Conservation (phyloP, 2,797 vertebrate genomes). For the Sus cebifrons region DNA sequence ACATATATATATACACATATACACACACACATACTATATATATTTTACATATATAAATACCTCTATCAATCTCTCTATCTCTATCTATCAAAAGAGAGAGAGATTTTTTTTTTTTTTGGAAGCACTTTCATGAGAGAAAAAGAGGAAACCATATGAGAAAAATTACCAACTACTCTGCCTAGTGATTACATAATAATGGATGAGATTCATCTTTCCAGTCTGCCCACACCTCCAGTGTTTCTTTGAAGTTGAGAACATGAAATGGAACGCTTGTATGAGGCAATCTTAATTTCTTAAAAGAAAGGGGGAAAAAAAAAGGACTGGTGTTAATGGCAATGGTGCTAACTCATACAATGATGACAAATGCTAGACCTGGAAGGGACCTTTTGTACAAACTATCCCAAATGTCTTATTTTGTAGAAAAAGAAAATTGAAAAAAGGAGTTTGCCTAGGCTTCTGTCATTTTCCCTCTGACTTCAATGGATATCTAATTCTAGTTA, state of each 20-base stretch:
- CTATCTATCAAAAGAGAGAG: not conserved
- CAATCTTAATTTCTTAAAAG: slow-evolving; percentile 3
- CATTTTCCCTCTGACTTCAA: not conserved
- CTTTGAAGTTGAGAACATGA: slow-evolving; percentile 59
- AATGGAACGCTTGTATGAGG: slow-evolving; percentile 31
- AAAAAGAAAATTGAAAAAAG: not conserved
- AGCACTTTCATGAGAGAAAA: slow-evolving; percentile 15
- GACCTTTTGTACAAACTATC: not conserved
- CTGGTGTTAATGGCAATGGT: not conserved
- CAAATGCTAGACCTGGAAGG: slow-evolving; percentile 13
- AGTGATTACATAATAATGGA: slow-evolving; percentile 45
- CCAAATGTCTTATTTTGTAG: slow-evolving; percentile 28
- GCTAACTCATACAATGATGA: not conserved
- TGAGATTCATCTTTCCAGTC: slow-evolving; percentile 52
- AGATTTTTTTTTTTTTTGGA: not conserved
- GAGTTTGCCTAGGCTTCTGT: not conserved
- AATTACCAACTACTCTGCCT: slow-evolving; percentile 24
- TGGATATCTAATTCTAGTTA: not conserved
- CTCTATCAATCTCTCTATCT: too few species aligned
- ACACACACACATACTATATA: too few species aligned
- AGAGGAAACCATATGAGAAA: slow-evolving; percentile 54
- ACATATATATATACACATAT: not conserved
- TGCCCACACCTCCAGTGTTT: not conserved
- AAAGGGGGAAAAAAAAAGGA: not conserved
- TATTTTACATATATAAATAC: too few species aligned